Base-by-base conservation (phyloP, 2,797 vertebrate species). In the Eidolon dupreanum region DNA sequence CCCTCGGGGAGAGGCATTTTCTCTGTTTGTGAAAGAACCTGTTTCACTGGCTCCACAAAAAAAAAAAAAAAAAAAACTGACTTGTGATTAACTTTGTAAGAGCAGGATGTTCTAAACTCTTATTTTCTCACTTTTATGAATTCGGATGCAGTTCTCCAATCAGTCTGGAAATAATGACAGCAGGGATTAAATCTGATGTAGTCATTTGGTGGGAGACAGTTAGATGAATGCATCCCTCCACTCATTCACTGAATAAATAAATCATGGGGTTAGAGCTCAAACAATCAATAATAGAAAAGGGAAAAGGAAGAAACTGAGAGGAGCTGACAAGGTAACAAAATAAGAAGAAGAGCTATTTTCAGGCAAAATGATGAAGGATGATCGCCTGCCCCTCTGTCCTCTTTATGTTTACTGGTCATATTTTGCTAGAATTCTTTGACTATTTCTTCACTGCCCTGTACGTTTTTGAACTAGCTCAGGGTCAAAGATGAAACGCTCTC, bases 201-300 rank as follows among this genome's bases (percentile, higher is more conserved):
- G 6, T 57, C 78, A 89, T 73, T 59, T 63, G 68, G 6, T 22
- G 6, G 11, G 22, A 46, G 16, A 51, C 59, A 38, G 59, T 87
- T 59, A 81, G 77, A 87, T 31, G 87, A 93, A 90, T 13, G 28
- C 22, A 63, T 59, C 36, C 49, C 38, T 94, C 4, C 0, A 46
- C n/a, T 93, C 81, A 59, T 43, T 92, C 86, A 33, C 2, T 49
- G 33, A 86, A 90, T 94, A 82, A 97, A 97, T 96, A 93, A 96
- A 92, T 59, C 75, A 88, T 78, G 26, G 46, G 16, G 55, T 83
- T 75, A 68, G 53, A 66, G 15, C 75, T 73, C 82, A 73, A 78
- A 81, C 83, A 57, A 70, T 93, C 96, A 96, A 96, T 97, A 74
- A 73, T 92, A 90, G 71, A 81, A 93, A 84, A 59, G 33, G 28